Evolutionary conservation across 2,113 vertebrate genomes (phyloP).

Genomic region (Laticauda laticaudata): DNA sequence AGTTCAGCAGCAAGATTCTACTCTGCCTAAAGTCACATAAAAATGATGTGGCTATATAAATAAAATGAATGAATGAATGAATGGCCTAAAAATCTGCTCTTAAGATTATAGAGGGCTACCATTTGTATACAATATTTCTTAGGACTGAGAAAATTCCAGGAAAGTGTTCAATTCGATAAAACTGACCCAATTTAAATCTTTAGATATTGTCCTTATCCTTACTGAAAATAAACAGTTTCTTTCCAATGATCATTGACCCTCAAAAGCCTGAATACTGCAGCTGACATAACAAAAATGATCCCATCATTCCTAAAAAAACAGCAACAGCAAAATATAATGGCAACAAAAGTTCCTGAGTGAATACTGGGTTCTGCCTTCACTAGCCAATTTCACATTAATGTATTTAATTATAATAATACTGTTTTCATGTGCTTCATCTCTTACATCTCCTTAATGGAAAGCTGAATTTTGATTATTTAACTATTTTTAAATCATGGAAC

Average conservation of each 20-base stretch:
- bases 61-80: background rate
- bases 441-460: background rate
- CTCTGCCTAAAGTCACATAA: background rate
- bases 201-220: background rate
- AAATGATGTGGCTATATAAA: background rate
- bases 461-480: background rate
- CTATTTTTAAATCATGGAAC: background rate
- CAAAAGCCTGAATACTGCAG: background rate
- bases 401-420: background rate
- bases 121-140: background rate
- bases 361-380: background rate
- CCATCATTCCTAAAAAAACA: background rate
- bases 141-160: background rate
- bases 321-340: background rate
- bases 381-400: background rate
- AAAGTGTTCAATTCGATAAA: background rate
- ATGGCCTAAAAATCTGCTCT: background rate
- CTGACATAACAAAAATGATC: background rate
- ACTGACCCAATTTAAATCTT: background rate
- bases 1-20: background rate
- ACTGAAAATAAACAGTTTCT: background rate
- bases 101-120: background rate
- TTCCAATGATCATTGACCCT: background rate
- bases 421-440: background rate
- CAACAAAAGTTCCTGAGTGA: background rate